Evolutionary conservation across 2,113 vertebrate species (phyloP).

Genomic region (Aegypius monachus): DNA sequence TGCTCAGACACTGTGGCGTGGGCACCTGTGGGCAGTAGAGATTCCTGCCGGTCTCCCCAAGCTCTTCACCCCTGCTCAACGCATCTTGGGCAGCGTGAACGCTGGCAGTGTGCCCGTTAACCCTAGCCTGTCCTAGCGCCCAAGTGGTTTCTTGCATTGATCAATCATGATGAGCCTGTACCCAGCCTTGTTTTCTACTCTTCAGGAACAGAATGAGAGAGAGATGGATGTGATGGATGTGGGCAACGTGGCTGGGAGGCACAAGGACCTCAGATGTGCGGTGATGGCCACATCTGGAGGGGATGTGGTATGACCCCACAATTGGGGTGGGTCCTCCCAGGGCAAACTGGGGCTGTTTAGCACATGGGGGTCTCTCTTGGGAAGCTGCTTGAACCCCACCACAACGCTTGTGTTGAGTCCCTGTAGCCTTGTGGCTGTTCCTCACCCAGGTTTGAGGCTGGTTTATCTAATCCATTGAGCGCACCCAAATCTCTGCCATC

Average conservation of each 20-base stretch:
- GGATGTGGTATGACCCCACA: not conserved
- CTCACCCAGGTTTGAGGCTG: not conserved
- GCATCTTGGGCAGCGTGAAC: not conserved
- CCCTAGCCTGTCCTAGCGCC: not conserved
- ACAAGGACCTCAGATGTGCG: not conserved
- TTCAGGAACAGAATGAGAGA: not conserved
- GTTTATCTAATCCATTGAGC: not conserved
- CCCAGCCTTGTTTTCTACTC: not conserved
- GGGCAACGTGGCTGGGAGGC: not conserved
- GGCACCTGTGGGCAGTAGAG: not conserved
- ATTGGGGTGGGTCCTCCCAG: not conserved
- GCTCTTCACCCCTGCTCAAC: not conserved
- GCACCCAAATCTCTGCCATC: not conserved
- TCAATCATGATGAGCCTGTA: not conserved
- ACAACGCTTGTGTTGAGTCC: accelerated
- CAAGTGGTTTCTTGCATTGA: not conserved
- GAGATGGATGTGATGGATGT: not conserved
- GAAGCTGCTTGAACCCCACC: not conserved
- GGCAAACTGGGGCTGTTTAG: not conserved
- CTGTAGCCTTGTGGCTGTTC: not conserved
- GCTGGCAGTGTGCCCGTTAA: accelerated
- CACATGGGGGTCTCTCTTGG: accelerated
- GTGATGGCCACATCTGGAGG: not conserved
- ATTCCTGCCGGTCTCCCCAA: not conserved
- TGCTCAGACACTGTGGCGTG: not conserved